Base-by-base conservation (phyloP, 2,888 invertebrate genomes). In the Lydus trimaculatus region DNA sequence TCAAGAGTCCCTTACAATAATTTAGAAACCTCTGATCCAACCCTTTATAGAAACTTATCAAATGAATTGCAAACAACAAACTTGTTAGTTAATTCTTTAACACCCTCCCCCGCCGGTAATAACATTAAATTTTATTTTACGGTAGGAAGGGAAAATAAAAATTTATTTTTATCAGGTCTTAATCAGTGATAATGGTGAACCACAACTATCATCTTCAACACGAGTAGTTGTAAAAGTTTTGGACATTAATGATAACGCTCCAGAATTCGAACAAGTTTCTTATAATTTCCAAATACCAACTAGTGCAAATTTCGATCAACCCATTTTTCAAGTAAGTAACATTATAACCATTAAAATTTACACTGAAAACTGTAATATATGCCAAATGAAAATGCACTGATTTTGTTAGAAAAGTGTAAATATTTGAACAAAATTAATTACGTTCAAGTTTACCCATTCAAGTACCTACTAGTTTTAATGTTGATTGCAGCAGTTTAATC, bases 191-290 rank as follows among this genome's bases (percentile, higher is more conserved):
- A 92, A 92, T 80, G 95, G 92, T 11, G 85, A 83, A 13, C 93
- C 93, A 8, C 85, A 89, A 72, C 87, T 95, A 75, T 90, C 92
- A 56, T 92, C 94, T 58, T 91, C 93, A 33, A 94, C 94, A 64
- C 90, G 94, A 76, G 92, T 98, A 63, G 90, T 91, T 70, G 91
- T 98, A 52, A 86, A 90, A 69, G 92, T 98, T 33, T 89, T 89
- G 58, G 97, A 97, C 72, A 86, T 94, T 78, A 97, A 97, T 87
- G 97, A 97, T 86, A 94, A 96, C 84, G 89, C 91, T 71, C 97
- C 97, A 2, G 90, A 91, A 78, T 96, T 96, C 85, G 91, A 93
- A 81, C 92, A 94, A 82, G 89, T 91, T 74, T 91, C 93, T 83
- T 96, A 95, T 87, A 92, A 92, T 81, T 90, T 95, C 73, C 91